Evolutionary conservation across 2,797 vertebrate species (phyloP), one percentile per base, ranked within the genome.

Genomic region (Ctenosaura bakeri): DNA sequence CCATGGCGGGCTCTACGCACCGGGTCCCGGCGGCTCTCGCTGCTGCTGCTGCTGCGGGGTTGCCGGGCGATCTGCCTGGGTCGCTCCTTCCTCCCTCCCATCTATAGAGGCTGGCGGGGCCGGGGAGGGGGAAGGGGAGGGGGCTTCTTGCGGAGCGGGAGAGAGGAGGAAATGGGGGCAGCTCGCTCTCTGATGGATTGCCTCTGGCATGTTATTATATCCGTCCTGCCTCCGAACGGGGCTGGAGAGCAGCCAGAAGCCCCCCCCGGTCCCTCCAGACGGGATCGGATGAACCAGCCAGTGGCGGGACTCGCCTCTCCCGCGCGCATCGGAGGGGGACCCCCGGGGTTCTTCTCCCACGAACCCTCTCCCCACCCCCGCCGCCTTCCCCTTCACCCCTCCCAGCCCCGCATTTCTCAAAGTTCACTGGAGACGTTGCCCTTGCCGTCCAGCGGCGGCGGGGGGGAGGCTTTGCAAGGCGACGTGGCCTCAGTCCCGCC

Each of bases 101-200:
- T 66, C 85, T 90, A 90, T 90, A 90, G 42, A 26, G 84, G 38
- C 78, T 46, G 29, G 42, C 42, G 42, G 42, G 42, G 42, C 42
- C 42, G 29, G 42, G 56, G 56, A 76, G 35, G 35, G 35, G 74
- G 35, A 35, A 22, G 59, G 86, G 56, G 20, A 29, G 77, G n/a
- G 12, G 80, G 80, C 52, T 52, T 12, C 52, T 52, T 62, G 80
- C 79, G 56, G 83, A 13, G 13, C 2, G 38, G 22, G 32, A 18
- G 35, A 4, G 54, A 66, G 12, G 76, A 35, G 20, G 66, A 69
- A 50, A 20, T 22, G 29, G 82, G 82, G 88, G 69, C 80, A 6
- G 80, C 71, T 38, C 0, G 50, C 52, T 59, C 18, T 6, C 71
- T 64, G 81, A 52, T 10, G 14, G 81, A 89, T 50, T 35, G 88